phyloP scores from a whole-genome alignment of 2,888 invertebrate genomes.

The Nemoura dubitans region DNA sequence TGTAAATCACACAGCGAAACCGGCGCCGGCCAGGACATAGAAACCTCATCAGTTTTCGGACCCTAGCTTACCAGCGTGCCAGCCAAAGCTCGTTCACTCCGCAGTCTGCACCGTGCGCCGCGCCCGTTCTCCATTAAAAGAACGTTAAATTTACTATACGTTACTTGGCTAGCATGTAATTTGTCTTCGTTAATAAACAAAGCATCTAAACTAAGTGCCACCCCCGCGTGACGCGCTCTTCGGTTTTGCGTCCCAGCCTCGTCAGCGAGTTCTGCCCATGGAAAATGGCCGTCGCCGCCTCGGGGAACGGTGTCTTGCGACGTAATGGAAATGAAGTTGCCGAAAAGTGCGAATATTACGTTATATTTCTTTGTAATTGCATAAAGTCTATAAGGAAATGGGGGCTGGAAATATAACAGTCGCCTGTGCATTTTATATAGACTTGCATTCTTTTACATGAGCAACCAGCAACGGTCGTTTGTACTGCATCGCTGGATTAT shows the following conservation, averaged over 20 bases:
- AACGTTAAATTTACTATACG: constrained; percentile 7
- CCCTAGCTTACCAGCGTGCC: neutral
- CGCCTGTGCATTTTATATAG: neutral
- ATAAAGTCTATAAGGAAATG: neutral
- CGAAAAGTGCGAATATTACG: neutral
- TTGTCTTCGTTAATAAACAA: constrained; percentile 5
- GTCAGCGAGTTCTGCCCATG: neutral
- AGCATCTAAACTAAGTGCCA: constrained; percentile 12
- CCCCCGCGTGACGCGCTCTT: neutral
- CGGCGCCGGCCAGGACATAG: neutral
- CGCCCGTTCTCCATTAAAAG: neutral
- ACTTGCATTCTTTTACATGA: neutral
- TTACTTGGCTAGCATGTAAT: neutral
- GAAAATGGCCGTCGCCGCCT: neutral
- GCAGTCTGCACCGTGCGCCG: neutral
- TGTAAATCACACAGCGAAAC: neutral
- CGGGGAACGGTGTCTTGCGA: neutral
- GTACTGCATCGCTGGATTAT: neutral
- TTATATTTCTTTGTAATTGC: neutral
- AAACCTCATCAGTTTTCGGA: neutral
- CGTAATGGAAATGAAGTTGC: neutral
- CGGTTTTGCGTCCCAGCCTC: neutral
- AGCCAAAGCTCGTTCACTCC: too few relatives aligned
- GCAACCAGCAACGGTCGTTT: neutral
- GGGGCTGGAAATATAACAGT: neutral